These are phyloP conservation scores for Hololepta plana DNA, from an alignment of 2,888 invertebrate species.

Conservation along the genomic window DNA sequence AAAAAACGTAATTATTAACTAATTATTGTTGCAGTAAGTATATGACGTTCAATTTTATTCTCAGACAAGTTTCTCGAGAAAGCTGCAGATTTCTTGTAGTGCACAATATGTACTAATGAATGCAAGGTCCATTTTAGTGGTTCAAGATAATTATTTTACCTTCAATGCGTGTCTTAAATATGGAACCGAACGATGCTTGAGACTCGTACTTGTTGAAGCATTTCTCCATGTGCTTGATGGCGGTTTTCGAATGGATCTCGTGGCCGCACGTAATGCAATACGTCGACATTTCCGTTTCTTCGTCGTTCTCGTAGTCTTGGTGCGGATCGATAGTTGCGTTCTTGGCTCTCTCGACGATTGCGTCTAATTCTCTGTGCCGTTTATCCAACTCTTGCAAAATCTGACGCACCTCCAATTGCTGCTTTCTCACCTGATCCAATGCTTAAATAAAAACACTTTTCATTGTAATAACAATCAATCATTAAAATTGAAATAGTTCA, in stretches of 20 bases:
- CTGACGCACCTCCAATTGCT: slow-evolving; percentile 59
- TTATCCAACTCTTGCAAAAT: slow-evolving; percentile 65
- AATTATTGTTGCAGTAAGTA: too few relatives aligned
- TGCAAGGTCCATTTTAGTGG: too few relatives aligned
- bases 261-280: slow-evolving; percentile 96
- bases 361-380: slow-evolving; percentile 60
- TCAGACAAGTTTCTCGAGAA: too few relatives aligned
- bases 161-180: slow-evolving; percentile 86
- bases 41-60: too few relatives aligned
- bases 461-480: slow-evolving; percentile 2
- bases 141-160: slow-evolving; percentile 28
- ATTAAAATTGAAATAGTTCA: too few relatives aligned
- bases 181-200: slow-evolving; percentile 90
- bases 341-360: slow-evolving; percentile 60
- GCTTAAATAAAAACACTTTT: slow-evolving; percentile 12
- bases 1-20: too few relatives aligned
- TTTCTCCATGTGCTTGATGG: slow-evolving; percentile 93
- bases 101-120: too few relatives aligned
- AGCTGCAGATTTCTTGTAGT: too few relatives aligned
- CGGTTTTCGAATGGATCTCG: slow-evolving; percentile 81
- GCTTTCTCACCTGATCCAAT: slow-evolving; percentile 44
- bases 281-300: slow-evolving; percentile 62
- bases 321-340: slow-evolving; percentile 48
- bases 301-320: slow-evolving; percentile 42
- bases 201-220: slow-evolving; percentile 97